Evolutionary conservation across 2,888 invertebrate genomes (phyloP).

Genomic region (Calameuta idolon): DNA sequence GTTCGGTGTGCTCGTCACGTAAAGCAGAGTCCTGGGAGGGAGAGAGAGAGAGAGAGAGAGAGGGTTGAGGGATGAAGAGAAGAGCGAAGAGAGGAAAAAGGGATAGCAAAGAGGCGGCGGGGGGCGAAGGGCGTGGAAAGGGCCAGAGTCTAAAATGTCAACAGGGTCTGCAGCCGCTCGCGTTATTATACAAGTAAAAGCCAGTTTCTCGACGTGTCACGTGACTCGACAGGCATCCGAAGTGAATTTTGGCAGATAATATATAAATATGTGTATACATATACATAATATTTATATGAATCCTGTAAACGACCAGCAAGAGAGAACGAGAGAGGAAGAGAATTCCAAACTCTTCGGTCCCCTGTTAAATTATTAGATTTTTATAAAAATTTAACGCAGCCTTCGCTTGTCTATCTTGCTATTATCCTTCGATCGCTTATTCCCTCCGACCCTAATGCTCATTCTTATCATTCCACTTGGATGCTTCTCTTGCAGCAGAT

Average conservation of each 20-base stretch:
- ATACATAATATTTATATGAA: neutral
- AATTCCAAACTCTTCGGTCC: neutral
- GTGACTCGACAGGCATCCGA: neutral
- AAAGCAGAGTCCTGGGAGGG: constrained; percentile 38
- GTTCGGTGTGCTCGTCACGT: constrained; percentile 64
- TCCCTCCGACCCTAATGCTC: no score
- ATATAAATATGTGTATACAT: no score
- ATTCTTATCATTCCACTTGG: no score
- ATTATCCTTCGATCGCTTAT: no score
- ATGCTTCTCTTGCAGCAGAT: no score
- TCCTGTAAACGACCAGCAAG: neutral
- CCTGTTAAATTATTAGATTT: neutral
- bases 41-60: neutral
- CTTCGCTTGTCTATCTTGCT: neutral
- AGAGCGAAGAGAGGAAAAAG: constrained; percentile 33
- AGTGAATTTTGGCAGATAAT: neutral
- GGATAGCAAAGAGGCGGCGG: neutral
- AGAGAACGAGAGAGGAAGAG: constrained; percentile 11
- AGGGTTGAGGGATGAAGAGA: constrained; percentile 31
- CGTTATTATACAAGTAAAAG: constrained; percentile 50
- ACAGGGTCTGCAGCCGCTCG: constrained; percentile 24
- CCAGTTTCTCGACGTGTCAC: constrained; percentile 5
- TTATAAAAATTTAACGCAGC: neutral
- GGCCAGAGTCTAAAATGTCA: neutral
- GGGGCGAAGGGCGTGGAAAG: neutral